Evolutionary conservation across 2,888 invertebrate genomes (phyloP).

Genomic region (Nymphalis urticae): DNA sequence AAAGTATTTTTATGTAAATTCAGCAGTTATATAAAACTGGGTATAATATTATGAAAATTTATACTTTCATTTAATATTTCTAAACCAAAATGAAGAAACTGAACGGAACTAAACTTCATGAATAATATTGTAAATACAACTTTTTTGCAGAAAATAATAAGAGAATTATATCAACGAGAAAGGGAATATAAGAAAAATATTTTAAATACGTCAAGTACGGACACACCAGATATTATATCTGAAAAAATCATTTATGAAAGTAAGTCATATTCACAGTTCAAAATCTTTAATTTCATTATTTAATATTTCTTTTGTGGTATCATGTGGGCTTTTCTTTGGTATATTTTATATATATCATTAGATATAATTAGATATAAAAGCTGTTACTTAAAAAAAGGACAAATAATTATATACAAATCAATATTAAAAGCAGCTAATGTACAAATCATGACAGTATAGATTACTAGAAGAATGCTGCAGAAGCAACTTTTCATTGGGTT

Average conservation of each 20-base stretch:
- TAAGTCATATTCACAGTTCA: conserved; percentile 46
- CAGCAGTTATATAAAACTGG: no score
- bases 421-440: background rate
- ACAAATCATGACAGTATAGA: no score
- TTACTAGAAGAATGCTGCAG: no score
- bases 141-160: conserved; percentile 66
- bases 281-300: background rate
- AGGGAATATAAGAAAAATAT: conserved; percentile 65
- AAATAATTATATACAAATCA: background rate
- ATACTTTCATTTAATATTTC: no score
- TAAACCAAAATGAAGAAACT: background rate
- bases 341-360: no score
- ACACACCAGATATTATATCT: conserved; percentile 54
- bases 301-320: background rate
- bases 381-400: no score
- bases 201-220: conserved; percentile 39
- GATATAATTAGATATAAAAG: background rate
- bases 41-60: no score
- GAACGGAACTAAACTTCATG: background rate
- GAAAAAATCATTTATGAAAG: conserved; percentile 69
- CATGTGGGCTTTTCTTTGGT: no score
- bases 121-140: background rate
- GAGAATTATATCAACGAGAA: conserved; percentile 65
- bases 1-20: background rate
- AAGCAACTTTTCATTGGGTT: no score